Evolutionary conservation across 2,888 invertebrate species (phyloP).

Genomic region (Osmoderma eremita): DNA sequence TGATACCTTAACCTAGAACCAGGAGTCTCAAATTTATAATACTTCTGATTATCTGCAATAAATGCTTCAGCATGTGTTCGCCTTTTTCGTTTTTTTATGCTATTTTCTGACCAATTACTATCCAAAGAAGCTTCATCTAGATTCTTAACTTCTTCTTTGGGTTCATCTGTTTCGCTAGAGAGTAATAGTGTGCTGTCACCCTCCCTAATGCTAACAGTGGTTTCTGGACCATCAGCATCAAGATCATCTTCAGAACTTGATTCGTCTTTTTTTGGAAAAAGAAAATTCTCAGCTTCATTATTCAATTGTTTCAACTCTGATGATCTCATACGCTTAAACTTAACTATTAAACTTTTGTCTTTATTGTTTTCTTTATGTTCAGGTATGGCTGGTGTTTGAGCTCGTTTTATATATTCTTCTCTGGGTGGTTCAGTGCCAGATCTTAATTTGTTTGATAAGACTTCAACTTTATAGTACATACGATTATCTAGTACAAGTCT

Average conservation of each 20-base stretch:
- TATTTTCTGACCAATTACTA: conserved; percentile 55
- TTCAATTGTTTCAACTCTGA: conserved; percentile 80
- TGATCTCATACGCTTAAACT: conserved; percentile 78
- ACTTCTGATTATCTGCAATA: conserved; percentile 69
- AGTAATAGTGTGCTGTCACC: conserved; percentile 48
- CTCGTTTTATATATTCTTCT: conserved; percentile 46
- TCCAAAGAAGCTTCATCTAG: conserved; percentile 51
- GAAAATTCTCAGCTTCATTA: conserved; percentile 87
- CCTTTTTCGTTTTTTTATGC: conserved; percentile 58
- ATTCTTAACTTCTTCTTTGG: conserved; percentile 39
- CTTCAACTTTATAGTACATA: conserved; percentile 78
- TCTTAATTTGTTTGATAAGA: conserved; percentile 74
- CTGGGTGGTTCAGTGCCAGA: conserved; percentile 64
- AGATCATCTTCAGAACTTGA: conserved; percentile 68
- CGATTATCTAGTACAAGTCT: conserved; percentile 65
- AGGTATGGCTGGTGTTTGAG: conserved; percentile 50
- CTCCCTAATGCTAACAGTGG: conserved; percentile 48
- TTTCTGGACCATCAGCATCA: conserved; percentile 65
- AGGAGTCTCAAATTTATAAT: conserved; percentile 66
- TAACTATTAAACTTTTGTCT: conserved; percentile 70
- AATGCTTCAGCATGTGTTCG: conserved; percentile 69
- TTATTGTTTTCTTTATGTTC: conserved; percentile 55
- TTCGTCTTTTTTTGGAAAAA: conserved; percentile 80
- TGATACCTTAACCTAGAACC: conserved; percentile 65
- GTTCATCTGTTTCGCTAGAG: conserved; percentile 49